phyloP scores from a whole-genome alignment of 2,888 invertebrate species.

The Tetranychus truncatus region DNA sequence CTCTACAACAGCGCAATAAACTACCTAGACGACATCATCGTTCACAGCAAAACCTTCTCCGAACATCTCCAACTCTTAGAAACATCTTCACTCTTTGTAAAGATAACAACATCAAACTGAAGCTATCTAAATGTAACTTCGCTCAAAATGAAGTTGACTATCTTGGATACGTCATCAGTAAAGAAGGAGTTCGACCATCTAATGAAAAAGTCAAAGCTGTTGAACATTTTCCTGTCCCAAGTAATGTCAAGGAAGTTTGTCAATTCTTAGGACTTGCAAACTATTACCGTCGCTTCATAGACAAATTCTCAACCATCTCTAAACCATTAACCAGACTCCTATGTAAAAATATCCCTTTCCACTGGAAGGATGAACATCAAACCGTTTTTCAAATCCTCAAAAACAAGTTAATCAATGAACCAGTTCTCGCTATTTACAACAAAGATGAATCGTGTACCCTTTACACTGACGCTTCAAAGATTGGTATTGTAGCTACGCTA shows the following conservation, averaged over 20 bases:
- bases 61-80: slow-evolving; percentile 8
- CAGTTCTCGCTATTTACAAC: not conserved
- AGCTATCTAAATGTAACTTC: slow-evolving; percentile 14
- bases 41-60: not conserved
- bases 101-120: not conserved
- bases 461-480: slow-evolving; percentile 9
- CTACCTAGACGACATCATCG: slow-evolving; percentile 5
- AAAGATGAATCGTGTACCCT: not conserved
- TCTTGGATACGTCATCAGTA: slow-evolving; percentile 10
- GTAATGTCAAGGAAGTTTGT: not conserved
- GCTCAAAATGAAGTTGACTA: not conserved
- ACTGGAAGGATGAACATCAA: slow-evolving; percentile 12
- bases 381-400: slow-evolving; percentile 17
- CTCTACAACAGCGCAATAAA: not conserved
- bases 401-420: slow-evolving; percentile 6
- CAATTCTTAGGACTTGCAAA: slow-evolving; percentile 20
- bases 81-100: not conserved
- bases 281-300: slow-evolving; percentile 26
- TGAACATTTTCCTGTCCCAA: slow-evolving; percentile 13
- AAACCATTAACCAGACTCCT: slow-evolving; percentile 11
- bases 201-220: slow-evolving; percentile 11
- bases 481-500: not conserved
- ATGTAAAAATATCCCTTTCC: slow-evolving; percentile 8
- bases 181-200: not conserved
- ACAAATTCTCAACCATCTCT: not conserved